phyloP scores from a whole-genome alignment of 2,888 invertebrate genomes.

The Reticulitermes lucifugus region DNA sequence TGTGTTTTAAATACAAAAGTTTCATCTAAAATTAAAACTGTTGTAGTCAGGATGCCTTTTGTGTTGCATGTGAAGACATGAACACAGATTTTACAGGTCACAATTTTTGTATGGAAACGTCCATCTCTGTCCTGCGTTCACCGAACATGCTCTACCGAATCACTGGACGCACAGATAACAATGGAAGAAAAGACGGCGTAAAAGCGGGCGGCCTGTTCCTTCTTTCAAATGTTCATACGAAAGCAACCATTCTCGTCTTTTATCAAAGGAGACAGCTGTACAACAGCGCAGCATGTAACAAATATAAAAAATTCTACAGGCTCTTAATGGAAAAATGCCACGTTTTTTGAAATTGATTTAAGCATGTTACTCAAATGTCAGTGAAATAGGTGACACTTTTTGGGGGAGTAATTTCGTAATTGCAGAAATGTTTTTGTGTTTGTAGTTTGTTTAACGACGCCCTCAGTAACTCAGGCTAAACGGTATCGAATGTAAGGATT shows the following conservation, averaged over 20 bases:
- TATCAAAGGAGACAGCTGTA: background rate
- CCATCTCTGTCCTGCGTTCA: background rate
- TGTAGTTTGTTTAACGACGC: too few species aligned
- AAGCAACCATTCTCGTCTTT: constrained; percentile 6
- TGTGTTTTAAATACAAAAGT: too few species aligned
- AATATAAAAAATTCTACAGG: background rate
- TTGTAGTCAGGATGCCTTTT: background rate
- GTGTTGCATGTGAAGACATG: background rate
- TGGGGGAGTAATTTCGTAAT: too few species aligned
- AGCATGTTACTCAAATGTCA: too few species aligned
- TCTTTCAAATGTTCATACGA: constrained; percentile 2
- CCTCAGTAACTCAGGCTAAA: too few species aligned
- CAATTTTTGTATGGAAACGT: background rate
- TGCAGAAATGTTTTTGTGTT: too few species aligned
- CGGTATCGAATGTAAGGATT: too few species aligned
- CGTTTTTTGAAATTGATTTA: background rate
- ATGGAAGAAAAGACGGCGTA: background rate
- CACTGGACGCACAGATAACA: background rate
- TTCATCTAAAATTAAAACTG: background rate
- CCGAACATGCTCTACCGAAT: background rate
- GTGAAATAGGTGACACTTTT: too few species aligned
- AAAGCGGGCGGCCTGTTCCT: background rate
- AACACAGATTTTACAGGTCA: constrained; percentile 1
- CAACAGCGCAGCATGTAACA: background rate
- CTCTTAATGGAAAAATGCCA: background rate